These are phyloP conservation scores for Oostethus manadensis DNA, from an alignment of 2,113 vertebrate genomes.

Conservation along the genomic window DNA sequence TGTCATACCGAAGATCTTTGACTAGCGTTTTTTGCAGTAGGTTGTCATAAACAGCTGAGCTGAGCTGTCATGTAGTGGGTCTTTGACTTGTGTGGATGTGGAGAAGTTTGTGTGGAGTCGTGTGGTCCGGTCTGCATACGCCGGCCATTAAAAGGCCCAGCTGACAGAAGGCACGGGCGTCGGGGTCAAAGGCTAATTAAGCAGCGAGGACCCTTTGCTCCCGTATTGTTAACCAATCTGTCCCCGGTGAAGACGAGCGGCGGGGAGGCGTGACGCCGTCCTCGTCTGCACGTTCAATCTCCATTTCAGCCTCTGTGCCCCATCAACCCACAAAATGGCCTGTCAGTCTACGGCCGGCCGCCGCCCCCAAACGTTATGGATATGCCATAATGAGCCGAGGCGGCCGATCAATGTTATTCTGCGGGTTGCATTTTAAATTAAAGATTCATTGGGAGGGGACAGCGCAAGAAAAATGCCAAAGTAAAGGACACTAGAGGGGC, in stretches of 20 bases:
- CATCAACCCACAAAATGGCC: slow-evolving; percentile 66
- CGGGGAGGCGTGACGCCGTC: slow-evolving; percentile 53
- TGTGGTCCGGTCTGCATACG: neutral
- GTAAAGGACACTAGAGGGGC: slow-evolving; percentile 58
- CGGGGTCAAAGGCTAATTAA: slow-evolving; percentile 81
- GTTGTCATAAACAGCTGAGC: too few relatives aligned
- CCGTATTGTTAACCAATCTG: slow-evolving; percentile 79
- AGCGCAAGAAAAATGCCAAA: slow-evolving; percentile 64
- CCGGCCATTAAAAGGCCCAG: slow-evolving; percentile 18
- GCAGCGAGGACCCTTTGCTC: slow-evolving; percentile 70
- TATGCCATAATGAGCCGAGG: slow-evolving; percentile 73
- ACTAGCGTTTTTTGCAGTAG: too few relatives aligned
- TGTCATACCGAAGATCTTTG: too few relatives aligned
- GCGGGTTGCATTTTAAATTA: slow-evolving; percentile 61
- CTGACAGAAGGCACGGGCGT: slow-evolving; percentile 68
- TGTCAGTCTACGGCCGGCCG: slow-evolving; percentile 54
- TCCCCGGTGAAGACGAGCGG: slow-evolving; percentile 61
- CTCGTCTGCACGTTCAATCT: slow-evolving; percentile 63
- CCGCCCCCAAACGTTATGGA: slow-evolving; percentile 67
- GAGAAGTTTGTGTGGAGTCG: too few relatives aligned
- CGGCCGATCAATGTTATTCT: slow-evolving; percentile 64
- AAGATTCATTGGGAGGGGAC: slow-evolving; percentile 63
- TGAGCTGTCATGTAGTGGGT: too few relatives aligned
- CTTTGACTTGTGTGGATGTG: too few relatives aligned
- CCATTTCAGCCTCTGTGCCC: slow-evolving; percentile 62